These are phyloP conservation scores for Mechanitis messenoides DNA, from an alignment of 2,888 invertebrate species.

Conservation along the genomic window DNA sequence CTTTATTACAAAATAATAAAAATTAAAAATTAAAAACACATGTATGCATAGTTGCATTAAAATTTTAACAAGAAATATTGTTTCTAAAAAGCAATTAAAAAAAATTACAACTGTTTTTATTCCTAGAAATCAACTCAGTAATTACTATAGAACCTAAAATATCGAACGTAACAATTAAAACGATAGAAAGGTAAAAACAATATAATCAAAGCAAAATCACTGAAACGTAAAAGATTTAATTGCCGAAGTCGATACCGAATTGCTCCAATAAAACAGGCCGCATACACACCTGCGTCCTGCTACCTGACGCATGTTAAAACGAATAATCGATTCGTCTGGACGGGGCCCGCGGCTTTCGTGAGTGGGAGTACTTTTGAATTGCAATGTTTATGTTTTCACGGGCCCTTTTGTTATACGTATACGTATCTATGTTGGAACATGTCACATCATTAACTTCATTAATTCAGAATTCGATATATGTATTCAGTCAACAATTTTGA, in stretches of 20 bases:
- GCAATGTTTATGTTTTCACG: conserved; percentile 44
- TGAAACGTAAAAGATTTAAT: not conserved
- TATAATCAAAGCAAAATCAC: not conserved
- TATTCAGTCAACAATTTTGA: not conserved
- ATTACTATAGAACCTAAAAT: not conserved
- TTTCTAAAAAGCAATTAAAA: too few relatives aligned
- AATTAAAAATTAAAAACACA: too few relatives aligned
- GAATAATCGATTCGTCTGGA: conserved; percentile 69
- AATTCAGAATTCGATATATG: not conserved
- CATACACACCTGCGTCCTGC: conserved; percentile 53
- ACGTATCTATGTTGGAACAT: not conserved
- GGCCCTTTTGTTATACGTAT: not conserved
- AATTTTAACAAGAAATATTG: too few relatives aligned
- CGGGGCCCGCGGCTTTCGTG: conserved; percentile 50
- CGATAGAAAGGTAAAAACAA: not conserved
- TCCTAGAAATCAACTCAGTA: too few relatives aligned
- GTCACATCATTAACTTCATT: not conserved
- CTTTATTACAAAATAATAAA: too few relatives aligned
- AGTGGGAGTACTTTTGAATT: conserved; percentile 53
- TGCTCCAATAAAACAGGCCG: conserved; percentile 43
- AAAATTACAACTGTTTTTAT: too few relatives aligned
- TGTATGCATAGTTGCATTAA: too few relatives aligned
- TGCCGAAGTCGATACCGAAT: conserved; percentile 5
- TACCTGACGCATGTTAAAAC: conserved; percentile 49
- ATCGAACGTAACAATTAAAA: not conserved